These are phyloP conservation scores for Heliconius sara DNA, from an alignment of 2,888 invertebrate species.

Conservation along the genomic window DNA sequence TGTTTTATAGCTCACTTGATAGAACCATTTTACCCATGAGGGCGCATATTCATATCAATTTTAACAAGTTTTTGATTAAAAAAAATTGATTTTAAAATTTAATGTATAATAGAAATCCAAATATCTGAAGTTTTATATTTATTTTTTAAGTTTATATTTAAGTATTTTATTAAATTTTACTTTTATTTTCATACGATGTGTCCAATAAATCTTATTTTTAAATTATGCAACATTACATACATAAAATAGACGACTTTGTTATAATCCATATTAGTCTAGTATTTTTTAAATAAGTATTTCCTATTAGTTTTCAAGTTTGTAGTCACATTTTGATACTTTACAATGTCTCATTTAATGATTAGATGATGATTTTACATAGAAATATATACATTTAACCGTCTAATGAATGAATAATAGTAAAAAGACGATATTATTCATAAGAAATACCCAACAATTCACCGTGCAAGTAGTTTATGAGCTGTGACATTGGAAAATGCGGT, in stretches of 20 bases:
- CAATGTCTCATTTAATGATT: too few relatives aligned
- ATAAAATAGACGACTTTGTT: background rate
- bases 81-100: too few relatives aligned
- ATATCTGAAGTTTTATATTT: too few relatives aligned
- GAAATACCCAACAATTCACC: constrained; percentile 25
- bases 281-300: background rate
- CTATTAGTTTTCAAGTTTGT: background rate
- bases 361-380: too few relatives aligned
- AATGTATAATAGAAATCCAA: too few relatives aligned
- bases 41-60: too few relatives aligned
- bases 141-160: too few relatives aligned
- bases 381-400: background rate
- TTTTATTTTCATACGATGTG: background rate
- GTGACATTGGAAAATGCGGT: constrained; percentile 43
- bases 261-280: background rate
- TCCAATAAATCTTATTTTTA: background rate
- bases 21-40: too few relatives aligned
- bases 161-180: too few relatives aligned
- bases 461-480: constrained; percentile 15
- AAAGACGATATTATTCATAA: background rate
- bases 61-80: too few relatives aligned
- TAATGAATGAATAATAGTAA: background rate
- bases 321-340: background rate
- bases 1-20: too few relatives aligned
- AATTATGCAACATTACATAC: constrained; percentile 5